A percentile compares a stretch with the other conserved stretches of the same genome.
phyloP scores from a whole-genome alignment of 2,888 invertebrate genomes.

The Drosophila austrosaltans region DNA sequence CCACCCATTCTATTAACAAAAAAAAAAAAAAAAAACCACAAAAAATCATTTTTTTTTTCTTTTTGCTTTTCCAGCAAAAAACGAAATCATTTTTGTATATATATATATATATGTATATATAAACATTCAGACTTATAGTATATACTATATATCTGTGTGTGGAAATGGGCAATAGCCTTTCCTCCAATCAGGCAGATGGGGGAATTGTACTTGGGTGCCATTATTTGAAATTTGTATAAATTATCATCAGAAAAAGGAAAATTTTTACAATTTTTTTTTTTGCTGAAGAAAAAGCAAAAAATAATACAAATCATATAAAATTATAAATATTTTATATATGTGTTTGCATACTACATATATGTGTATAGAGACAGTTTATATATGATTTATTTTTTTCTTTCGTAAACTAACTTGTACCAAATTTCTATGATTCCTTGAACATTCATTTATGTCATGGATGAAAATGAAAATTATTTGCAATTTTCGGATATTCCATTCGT shows the following conservation, averaged over 20 bases:
- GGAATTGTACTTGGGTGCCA: conserved; percentile 21
- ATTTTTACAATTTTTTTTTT: conserved; percentile 21
- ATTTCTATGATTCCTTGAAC: not conserved
- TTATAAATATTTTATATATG: too few species aligned
- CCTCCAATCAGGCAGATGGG: conserved; percentile 2
- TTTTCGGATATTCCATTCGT: not conserved
- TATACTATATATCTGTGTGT: conserved; percentile 10
- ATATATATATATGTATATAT: conserved; percentile 12
- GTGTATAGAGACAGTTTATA: not conserved
- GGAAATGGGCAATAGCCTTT: conserved; percentile 20
- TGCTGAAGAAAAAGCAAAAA: not conserved
- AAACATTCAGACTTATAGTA: not conserved
- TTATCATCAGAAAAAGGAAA: conserved; percentile 8
- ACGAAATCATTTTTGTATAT: conserved; percentile 1
- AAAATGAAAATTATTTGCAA: not conserved
- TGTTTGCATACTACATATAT: not conserved
- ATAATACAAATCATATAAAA: not conserved
- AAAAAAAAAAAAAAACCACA: conserved; percentile 19
- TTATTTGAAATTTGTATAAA: conserved; percentile 26
- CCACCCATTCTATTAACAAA: conserved; percentile 42
- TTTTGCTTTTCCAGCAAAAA: conserved; percentile 51
- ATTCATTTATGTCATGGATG: not conserved
- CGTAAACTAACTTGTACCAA: not conserved
- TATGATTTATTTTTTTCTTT: not conserved
- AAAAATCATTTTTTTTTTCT: conserved; percentile 11